Evolutionary conservation across 30 jellyfish, hydroid and myxozoan species (phyloP).

Genomic region (Rhopilema esculentum): DNA sequence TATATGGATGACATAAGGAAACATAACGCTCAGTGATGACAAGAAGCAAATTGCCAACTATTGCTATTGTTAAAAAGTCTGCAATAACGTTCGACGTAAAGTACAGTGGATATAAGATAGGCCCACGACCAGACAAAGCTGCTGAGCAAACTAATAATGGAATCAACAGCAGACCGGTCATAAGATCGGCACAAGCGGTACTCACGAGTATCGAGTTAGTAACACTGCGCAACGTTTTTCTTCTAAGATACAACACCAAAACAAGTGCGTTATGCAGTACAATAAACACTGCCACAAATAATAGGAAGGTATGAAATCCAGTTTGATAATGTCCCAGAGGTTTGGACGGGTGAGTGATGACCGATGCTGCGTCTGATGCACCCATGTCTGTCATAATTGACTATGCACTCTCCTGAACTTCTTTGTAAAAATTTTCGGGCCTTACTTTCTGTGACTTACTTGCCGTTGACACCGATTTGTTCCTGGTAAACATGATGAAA

Average conservation of each 20-base stretch:
- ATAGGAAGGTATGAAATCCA: slow-evolving; percentile 31
- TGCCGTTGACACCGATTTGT: too few species aligned
- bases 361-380: neutral
- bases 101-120: slow-evolving; percentile 6
- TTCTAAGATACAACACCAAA: slow-evolving; percentile 15
- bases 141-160: slow-evolving; percentile 35
- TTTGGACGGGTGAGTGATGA: neutral
- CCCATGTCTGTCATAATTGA: neutral
- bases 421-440: too few species aligned
- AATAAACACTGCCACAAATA: slow-evolving; percentile 21
- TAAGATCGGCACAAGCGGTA: slow-evolving; percentile 35
- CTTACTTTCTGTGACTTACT: too few species aligned
- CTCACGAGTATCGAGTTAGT: slow-evolving; percentile 35
- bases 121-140: slow-evolving; percentile 21
- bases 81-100: slow-evolving; percentile 33
- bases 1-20: slow-evolving; percentile 45
- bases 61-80: slow-evolving; percentile 26
- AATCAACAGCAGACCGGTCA: slow-evolving; percentile 35
- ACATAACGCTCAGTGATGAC: slow-evolving; percentile 43
- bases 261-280: slow-evolving; percentile 42
- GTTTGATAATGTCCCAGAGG: slow-evolving; percentile 5
- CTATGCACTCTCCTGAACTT: too few species aligned
- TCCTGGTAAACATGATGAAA: too few species aligned
- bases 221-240: slow-evolving; percentile 11
- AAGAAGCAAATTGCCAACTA: slow-evolving; percentile 29